Base-by-base conservation (phyloP, 2,888 invertebrate genomes). In the Meiosimyza platycephala region DNA sequence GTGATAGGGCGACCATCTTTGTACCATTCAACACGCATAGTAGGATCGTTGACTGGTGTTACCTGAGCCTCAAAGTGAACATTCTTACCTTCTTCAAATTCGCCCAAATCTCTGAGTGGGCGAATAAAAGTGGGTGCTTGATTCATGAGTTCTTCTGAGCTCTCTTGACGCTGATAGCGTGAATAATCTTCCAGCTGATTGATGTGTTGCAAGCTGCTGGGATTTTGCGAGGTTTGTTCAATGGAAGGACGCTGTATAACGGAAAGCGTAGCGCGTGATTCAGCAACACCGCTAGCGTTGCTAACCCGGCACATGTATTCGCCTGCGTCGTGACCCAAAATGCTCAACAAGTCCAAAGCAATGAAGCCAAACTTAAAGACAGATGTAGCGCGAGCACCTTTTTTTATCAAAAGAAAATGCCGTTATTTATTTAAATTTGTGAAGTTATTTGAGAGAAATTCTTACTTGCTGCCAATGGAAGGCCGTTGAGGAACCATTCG, bases 331-430 rank as follows among this genome's bases (percentile, higher is more conserved):
- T 94, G 93, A 77, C 92, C 89, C 79, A 94, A 93, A 73, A 96
- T 91, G 88, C 95, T 94, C 80, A 97, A 91, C 85, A 98, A 90
- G 86, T 97, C 97, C 80, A 98, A 90, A 79, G 97, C 95, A 82
- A 99, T 97, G 86, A 97, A 99, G 81, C 99, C 99, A 89, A 99
- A 99, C 86, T 98, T 95, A 89, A 98, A 96, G 84, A 96, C 93
- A 78, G 96, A 94, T 83, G 96, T 97, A 85, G 95, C 95, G 85
- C 99, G 93, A 79, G 98, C 97, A 89, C 98, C 98, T 97, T 81
- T 9, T 40, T 40, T 79, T n/a, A n/a, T n/a, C 64, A 64, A 57
- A 22, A 67, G 6, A 50, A n/a, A 40, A 48, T 22, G 62, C 16
- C 1, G 13, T 28, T 12, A 6, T 28, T 6, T 52, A 4, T 22